Evolutionary conservation across 1,140 invertebrate genomes (phyloP).

Genomic region (Drosophila kanapiae): DNA sequence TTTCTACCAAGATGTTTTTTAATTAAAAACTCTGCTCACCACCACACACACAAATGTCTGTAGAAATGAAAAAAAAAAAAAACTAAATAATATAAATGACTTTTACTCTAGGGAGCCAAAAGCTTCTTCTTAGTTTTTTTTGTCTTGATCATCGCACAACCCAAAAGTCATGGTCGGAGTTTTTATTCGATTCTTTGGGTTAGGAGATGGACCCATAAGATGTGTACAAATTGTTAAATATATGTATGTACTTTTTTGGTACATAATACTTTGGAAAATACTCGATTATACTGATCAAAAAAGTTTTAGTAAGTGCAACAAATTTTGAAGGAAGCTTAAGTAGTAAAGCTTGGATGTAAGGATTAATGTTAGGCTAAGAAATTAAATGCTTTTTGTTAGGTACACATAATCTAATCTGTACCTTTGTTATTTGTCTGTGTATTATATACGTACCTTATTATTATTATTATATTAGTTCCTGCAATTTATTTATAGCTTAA

Average conservation of each 20-base stretch:
- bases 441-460: neutral
- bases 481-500: neutral
- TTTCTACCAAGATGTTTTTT: slow-evolving; percentile 65
- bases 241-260: neutral
- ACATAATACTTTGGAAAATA: too few relatives aligned
- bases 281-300: neutral
- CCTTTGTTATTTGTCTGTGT: too few relatives aligned
- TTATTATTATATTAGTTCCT: neutral
- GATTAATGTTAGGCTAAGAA: too few relatives aligned
- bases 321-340: neutral
- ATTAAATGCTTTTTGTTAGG: too few relatives aligned
- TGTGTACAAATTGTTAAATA: neutral
- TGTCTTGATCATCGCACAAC: slow-evolving; percentile 37
- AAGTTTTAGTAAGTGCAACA: fast-evolving
- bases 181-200: slow-evolving; percentile 14
- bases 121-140: slow-evolving; percentile 50
- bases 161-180: slow-evolving; percentile 63
- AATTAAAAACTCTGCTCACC: slow-evolving; percentile 67
- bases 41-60: slow-evolving; percentile 48
- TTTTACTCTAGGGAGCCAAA: slow-evolving; percentile 61
- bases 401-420: too few relatives aligned
- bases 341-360: too few relatives aligned
- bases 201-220: neutral
- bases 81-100: slow-evolving; percentile 78
- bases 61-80: slow-evolving; percentile 14